A percentile compares a stretch with the other conserved stretches of the same genome.
These are phyloP conservation scores for Drosophila sp. DNA, from an alignment of 1,140 invertebrate species.

Conservation along the genomic window DNA sequence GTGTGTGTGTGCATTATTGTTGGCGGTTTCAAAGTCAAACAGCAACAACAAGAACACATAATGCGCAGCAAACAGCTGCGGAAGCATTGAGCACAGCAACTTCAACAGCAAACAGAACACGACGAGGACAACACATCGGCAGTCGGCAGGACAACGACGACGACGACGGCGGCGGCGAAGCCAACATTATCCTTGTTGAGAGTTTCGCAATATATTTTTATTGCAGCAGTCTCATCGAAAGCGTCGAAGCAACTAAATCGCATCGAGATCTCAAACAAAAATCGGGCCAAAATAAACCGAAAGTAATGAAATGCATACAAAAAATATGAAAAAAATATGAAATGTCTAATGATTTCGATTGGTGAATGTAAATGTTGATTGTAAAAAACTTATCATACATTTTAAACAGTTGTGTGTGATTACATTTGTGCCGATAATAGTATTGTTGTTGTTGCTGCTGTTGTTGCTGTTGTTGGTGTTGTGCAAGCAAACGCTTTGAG, in stretches of 20 bases:
- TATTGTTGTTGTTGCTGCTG: not conserved
- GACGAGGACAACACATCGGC: conserved; percentile 50
- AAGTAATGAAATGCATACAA: conserved; percentile 14
- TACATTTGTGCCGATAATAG: conserved; percentile 1
- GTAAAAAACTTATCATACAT: not conserved
- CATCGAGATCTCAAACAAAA: conserved; percentile 43
- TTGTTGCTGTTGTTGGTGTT: conserved; percentile 7
- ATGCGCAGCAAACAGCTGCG: conserved; percentile 73
- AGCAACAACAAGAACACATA: conserved; percentile 68
- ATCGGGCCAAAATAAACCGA: conserved; percentile 29
- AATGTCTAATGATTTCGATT: not conserved
- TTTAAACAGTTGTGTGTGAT: not conserved
- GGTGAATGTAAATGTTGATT: not conserved
- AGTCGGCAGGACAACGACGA: conserved; percentile 42
- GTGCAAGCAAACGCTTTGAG: conserved; percentile 21
- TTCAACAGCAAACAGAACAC: conserved; percentile 62
- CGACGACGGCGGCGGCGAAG: conserved; percentile 48
- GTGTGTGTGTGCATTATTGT: conserved; percentile 66
- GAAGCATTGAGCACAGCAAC: conserved; percentile 63
- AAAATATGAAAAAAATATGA: conserved; percentile 1
- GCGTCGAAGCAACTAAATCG: conserved; percentile 72
- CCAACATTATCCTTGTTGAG: conserved; percentile 80
- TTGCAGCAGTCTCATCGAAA: conserved; percentile 79
- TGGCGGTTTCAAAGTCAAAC: conserved; percentile 78
- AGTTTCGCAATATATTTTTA: conserved; percentile 82